Percentiles rank a stretch among this genome's conserved stretches.
phyloP scores from a whole-genome alignment of 2,888 invertebrate species.

The Eupithecia vulgata region DNA sequence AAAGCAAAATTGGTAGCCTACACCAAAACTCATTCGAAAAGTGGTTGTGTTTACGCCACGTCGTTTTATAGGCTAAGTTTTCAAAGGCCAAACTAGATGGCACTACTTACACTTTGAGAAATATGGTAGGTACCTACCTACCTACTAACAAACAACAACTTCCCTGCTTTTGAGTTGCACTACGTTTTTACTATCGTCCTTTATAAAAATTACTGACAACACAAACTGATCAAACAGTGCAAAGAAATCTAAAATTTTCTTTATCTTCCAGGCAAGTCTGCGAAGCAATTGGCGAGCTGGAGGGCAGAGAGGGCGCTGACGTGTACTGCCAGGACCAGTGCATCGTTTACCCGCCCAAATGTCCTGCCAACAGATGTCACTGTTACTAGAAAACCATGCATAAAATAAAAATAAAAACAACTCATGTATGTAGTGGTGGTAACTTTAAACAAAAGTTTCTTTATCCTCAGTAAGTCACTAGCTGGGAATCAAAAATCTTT shows the following conservation, averaged over 20 bases:
- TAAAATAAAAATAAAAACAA: not conserved
- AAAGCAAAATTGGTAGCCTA: too few relatives aligned
- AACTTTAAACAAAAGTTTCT: not conserved
- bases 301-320: slow-evolving; percentile 89
- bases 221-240: not conserved
- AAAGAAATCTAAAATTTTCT: not conserved
- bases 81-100: too few relatives aligned
- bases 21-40: too few relatives aligned
- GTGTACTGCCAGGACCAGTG: slow-evolving; percentile 94
- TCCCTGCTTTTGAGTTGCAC: not conserved
- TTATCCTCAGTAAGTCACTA: not conserved
- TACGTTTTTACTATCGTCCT: too few relatives aligned
- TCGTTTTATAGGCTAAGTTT: too few relatives aligned
- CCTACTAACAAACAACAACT: too few relatives aligned
- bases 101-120: too few relatives aligned
- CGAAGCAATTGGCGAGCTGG: slow-evolving; percentile 90
- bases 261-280: slow-evolving; percentile 87
- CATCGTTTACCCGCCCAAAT: slow-evolving; percentile 89
- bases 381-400: slow-evolving; percentile 81
- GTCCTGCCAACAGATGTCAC: slow-evolving; percentile 88
- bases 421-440: not conserved
- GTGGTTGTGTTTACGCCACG: too few relatives aligned
- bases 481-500: not conserved
- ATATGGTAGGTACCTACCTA: too few relatives aligned
- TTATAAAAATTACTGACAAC: not conserved